These are phyloP conservation scores for Zoroaster sp. DNA, from an alignment of 53 echinoderm and acorn worm species.

Conservation along the genomic window DNA sequence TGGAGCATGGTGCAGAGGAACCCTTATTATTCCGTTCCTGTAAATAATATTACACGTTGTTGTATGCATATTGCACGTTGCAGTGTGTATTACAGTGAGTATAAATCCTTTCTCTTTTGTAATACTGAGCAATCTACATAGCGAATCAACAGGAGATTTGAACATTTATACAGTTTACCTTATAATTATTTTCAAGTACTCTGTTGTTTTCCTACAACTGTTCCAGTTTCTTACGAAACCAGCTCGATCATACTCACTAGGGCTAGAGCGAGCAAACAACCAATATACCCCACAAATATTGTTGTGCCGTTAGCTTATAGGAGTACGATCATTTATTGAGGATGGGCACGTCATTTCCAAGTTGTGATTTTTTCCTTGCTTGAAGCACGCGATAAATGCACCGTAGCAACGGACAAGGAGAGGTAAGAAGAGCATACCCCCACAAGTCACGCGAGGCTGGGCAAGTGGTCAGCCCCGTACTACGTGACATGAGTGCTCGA, in stretches of 20 bases:
- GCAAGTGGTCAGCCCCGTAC: neutral
- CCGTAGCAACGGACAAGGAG: constrained; percentile 21
- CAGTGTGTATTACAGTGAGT: too few species aligned
- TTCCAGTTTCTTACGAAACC: neutral
- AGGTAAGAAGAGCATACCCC: neutral
- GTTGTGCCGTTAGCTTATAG: neutral
- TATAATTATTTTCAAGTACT: neutral
- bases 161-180: neutral
- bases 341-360: neutral
- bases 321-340: neutral
- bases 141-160: neutral
- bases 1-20: too few species aligned
- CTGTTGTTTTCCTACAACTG: neutral
- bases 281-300: neutral
- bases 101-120: too few species aligned
- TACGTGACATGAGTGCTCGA: constrained; percentile 2
- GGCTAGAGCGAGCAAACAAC: neutral
- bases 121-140: too few species aligned
- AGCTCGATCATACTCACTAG: neutral
- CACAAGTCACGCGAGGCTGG: neutral
- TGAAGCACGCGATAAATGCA: neutral
- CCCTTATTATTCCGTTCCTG: too few species aligned
- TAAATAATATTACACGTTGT: too few species aligned
- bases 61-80: too few species aligned
- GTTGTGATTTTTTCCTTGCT: constrained; percentile 6